Percentiles rank a stretch among this genome's conserved stretches.
Conservation (phyloP, 2,113 vertebrate species). For the Triplophysa siluroides region DNA sequence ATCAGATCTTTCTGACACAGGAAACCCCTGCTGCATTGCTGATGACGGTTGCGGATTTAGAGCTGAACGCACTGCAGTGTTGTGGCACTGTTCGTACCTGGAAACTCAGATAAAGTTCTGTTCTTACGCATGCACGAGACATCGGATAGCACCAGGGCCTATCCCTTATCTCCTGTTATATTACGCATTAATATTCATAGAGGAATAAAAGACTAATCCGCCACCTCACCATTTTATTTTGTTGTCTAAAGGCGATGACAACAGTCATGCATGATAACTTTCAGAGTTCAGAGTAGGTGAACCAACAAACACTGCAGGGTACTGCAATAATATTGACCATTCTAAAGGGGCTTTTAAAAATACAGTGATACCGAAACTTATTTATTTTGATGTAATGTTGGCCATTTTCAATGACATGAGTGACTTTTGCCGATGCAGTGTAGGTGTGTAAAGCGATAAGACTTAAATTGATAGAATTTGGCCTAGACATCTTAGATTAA, state of each 20-base stretch:
- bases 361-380: too few relatives aligned
- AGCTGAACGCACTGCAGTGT: slow-evolving; percentile 17
- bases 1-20: slow-evolving; percentile 36
- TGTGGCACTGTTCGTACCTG: slow-evolving; percentile 16
- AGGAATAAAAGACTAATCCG: slow-evolving; percentile 29
- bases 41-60: slow-evolving; percentile 15
- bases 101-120: slow-evolving; percentile 33
- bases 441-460: too few relatives aligned
- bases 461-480: too few relatives aligned
- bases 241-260: slow-evolving; percentile 6
- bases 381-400: too few relatives aligned
- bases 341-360: not conserved
- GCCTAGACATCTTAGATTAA: too few relatives aligned
- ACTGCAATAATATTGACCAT: not conserved
- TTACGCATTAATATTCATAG: slow-evolving; percentile 48
- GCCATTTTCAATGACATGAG: too few relatives aligned
- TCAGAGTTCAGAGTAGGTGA: slow-evolving; percentile 23
- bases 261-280: slow-evolving; percentile 15
- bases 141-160: slow-evolving; percentile 9
- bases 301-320: not conserved
- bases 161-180: slow-evolving; percentile 19
- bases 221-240: slow-evolving; percentile 15
- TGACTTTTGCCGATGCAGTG: too few relatives aligned
- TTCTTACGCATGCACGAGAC: not conserved
- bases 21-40: slow-evolving; percentile 37